These are phyloP conservation scores for Holotrichia oblita DNA, from an alignment of 1,140 invertebrate genomes.

Conservation along the genomic window DNA sequence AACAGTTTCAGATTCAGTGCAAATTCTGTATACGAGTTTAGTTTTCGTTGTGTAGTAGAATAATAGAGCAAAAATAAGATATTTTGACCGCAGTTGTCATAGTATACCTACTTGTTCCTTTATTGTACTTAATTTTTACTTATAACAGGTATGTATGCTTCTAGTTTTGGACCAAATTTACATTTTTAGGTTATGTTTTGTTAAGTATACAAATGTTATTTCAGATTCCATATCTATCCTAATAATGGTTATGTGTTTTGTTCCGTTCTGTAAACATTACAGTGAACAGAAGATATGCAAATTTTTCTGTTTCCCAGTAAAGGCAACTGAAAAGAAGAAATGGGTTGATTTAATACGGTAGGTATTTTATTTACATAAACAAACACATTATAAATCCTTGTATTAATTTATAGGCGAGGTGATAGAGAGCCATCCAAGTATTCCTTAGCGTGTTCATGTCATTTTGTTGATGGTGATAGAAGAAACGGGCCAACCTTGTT, in stretches of 20 bases:
- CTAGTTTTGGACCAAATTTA: too few species aligned
- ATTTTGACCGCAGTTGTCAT: too few species aligned
- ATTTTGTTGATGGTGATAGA: constrained; percentile 26
- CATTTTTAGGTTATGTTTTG: too few species aligned
- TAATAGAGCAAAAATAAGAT: too few species aligned
- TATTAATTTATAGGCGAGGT: constrained; percentile 8
- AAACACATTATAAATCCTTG: not conserved
- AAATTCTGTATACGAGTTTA: too few species aligned
- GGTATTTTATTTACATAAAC: not conserved
- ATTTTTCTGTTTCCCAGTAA: not conserved
- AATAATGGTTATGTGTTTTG: constrained; percentile 14
- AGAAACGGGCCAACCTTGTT: constrained; percentile 43
- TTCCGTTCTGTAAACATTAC: constrained; percentile 4
- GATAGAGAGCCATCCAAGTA: not conserved
- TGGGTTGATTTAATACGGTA: not conserved
- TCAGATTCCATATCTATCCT: not conserved
- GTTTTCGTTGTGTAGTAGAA: too few species aligned
- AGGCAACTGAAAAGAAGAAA: not conserved
- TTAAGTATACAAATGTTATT: too few species aligned
- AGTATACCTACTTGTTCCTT: too few species aligned
- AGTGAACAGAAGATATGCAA: not conserved
- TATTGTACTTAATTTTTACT: too few species aligned
- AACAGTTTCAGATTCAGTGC: too few species aligned
- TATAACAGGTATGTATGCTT: too few species aligned
- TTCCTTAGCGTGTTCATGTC: not conserved